Evolutionary conservation across 2,888 invertebrate species (phyloP), one percentile per base, ranked within the genome.

Genomic region (Balanococcus diminutus): DNA sequence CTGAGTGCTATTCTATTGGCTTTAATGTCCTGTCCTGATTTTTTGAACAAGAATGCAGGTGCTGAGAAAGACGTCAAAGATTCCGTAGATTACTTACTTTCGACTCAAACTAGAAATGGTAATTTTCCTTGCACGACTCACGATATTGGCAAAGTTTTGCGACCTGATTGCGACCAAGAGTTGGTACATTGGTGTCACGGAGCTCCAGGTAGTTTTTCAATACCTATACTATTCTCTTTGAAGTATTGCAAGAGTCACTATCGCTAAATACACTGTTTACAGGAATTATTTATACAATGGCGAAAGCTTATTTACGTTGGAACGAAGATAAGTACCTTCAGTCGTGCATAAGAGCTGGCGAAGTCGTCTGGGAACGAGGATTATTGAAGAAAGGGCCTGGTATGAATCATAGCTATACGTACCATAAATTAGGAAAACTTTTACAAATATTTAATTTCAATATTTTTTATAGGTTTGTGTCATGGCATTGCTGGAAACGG

Each of bases 121-220:
- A 95, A 95, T 89, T 95, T 95, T 90, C 94, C 95, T 0, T 51
- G 46, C 81, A 67, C 61, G 22, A 51, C 79, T 6, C 36, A 84
- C 11, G 86, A 87, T 82, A 56, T 51, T 19, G 51, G 51, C 19
- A 51, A 19, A 19, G 8, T 51, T 1, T 2, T 51, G 88, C 94
- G 96, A 89, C 90, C 94, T 83, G 88, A 89, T 2, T 90, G 90
- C 22, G 90, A 90, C 14, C 93, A 95, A 87, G 94, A 95, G 87
- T 90, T 96, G 14, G 92, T 96, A 0, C 96, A 97, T 89, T 96
- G 96, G 97, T 97, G 97, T 89, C 96, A 97, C 89, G 97, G 97
- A 0, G 96, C 96, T 11, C 94, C 96, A 9, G 96, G 92, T 90
- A 88, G 86, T 86, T 87, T n/a, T 51, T 61, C 42, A n/a, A 32